These are phyloP conservation scores for Liodrosophila aerea DNA, from an alignment of 2,888 invertebrate species.

Conservation along the genomic window DNA sequence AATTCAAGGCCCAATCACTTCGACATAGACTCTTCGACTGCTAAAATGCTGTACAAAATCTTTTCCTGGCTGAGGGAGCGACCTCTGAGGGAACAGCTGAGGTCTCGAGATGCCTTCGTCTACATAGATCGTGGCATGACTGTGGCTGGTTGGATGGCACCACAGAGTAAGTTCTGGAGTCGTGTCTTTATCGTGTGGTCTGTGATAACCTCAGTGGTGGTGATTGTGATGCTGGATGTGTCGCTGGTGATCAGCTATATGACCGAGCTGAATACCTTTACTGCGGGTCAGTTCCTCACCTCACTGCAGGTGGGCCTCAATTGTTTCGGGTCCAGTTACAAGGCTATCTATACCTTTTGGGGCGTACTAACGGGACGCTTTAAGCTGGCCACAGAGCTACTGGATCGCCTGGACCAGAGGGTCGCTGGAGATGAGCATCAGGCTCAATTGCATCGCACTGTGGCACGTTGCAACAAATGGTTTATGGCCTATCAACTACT, in stretches of 20 bases:
- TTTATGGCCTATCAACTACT: conserved; percentile 24
- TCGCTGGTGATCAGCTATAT: conserved; percentile 32
- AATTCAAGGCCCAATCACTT: not conserved
- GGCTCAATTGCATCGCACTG: conserved; percentile 22
- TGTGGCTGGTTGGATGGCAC: conserved; percentile 36
- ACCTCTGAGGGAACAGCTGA: conserved; percentile 6
- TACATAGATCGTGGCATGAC: conserved; percentile 52
- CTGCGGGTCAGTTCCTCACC: conserved; percentile 58
- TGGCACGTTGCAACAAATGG: conserved; percentile 24
- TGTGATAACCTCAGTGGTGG: not conserved
- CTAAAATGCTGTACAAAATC: conserved; percentile 33
- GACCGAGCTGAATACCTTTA: conserved; percentile 35
- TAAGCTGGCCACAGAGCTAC: conserved; percentile 20
- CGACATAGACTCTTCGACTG: not conserved
- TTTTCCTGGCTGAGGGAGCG: conserved; percentile 26
- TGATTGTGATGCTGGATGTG: conserved; percentile 30
- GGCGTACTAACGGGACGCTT: conserved; percentile 26
- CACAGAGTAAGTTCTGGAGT: conserved; percentile 6
- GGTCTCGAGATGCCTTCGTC: conserved; percentile 48
- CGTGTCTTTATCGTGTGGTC: conserved; percentile 29
- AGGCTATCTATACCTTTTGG: conserved; percentile 30
- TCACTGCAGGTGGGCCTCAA: conserved; percentile 48
- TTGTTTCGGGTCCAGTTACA: conserved; percentile 35
- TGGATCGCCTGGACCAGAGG: conserved; percentile 44
- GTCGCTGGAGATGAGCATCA: conserved; percentile 17